Percentiles rank a stretch among this genome's conserved stretches.
These are phyloP conservation scores for Dasypogon diadema DNA, from an alignment of 2,888 invertebrate species.

Conservation along the genomic window DNA sequence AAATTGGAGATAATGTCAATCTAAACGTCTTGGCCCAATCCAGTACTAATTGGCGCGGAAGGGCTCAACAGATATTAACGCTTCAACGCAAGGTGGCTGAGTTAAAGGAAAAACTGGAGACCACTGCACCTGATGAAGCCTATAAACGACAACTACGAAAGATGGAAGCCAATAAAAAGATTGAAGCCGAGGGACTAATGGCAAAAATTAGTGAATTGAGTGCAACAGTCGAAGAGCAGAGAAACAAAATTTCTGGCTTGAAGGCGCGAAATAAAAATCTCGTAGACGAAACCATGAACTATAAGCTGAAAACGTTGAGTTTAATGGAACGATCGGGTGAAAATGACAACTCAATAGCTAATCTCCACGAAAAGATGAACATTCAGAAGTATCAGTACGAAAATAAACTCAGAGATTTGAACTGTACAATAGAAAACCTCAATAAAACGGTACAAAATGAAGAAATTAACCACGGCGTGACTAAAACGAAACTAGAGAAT, in stretches of 20 bases:
- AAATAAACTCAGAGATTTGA: constrained; percentile 61
- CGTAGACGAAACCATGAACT: constrained; percentile 73
- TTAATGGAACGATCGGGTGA: constrained; percentile 75
- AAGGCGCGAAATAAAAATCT: constrained; percentile 78
- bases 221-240: constrained; percentile 72
- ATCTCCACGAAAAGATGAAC: constrained; percentile 70
- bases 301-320: constrained; percentile 73
- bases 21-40: constrained; percentile 73
- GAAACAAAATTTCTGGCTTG: constrained; percentile 75
- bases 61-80: constrained; percentile 80
- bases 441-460: constrained; percentile 59
- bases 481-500: constrained; percentile 62
- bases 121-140: constrained; percentile 4
- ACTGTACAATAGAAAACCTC: constrained; percentile 59
- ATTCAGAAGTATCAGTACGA: constrained; percentile 63
- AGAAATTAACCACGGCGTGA: constrained; percentile 60
- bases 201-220: constrained; percentile 73
- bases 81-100: constrained; percentile 78
- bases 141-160: constrained; percentile 68
- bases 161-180: constrained; percentile 71
- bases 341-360: constrained; percentile 75
- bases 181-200: constrained; percentile 73
- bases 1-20: constrained; percentile 79
- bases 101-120: constrained; percentile 73
- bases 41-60: constrained; percentile 79